Evolutionary conservation across 2,888 invertebrate species (phyloP).

Genomic region (Aricia artaxerxes): DNA sequence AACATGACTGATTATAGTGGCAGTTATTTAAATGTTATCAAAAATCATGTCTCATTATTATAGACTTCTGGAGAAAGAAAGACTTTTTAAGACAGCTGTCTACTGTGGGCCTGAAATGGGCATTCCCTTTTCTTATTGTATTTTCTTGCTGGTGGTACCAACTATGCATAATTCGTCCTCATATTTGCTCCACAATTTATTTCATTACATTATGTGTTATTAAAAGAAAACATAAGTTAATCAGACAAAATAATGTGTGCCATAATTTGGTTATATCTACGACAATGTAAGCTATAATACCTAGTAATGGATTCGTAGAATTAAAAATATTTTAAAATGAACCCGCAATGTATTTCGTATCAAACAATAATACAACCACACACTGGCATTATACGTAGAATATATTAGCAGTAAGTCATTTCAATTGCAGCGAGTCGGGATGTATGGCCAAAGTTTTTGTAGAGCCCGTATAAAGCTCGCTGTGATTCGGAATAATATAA

Average conservation of each 20-base stretch:
- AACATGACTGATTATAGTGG: too few relatives aligned
- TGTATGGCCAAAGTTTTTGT: slow-evolving; percentile 42
- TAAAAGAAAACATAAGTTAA: too few relatives aligned
- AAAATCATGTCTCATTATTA: too few relatives aligned
- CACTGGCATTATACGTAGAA: neutral
- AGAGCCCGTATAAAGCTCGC: slow-evolving; percentile 41
- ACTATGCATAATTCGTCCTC: too few relatives aligned
- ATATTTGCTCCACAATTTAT: neutral
- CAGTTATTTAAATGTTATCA: too few relatives aligned
- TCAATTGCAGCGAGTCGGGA: slow-evolving; percentile 24
- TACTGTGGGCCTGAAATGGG: too few relatives aligned
- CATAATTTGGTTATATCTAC: neutral
- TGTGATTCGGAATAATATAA: slow-evolving; percentile 49
- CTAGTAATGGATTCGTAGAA: neutral
- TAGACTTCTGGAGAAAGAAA: too few relatives aligned
- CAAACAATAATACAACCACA: slow-evolving; percentile 14
- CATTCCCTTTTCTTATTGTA: too few relatives aligned
- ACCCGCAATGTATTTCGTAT: neutral
- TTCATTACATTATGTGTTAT: neutral
- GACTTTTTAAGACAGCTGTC: too few relatives aligned
- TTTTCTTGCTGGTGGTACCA: too few relatives aligned
- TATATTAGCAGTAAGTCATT: slow-evolving; percentile 21
- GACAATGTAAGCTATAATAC: neutral
- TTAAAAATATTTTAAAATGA: neutral
- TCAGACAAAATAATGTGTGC: too few relatives aligned